Evolutionary conservation across 2,888 invertebrate species (phyloP).

Genomic region (Neocrepidodera transversa): DNA sequence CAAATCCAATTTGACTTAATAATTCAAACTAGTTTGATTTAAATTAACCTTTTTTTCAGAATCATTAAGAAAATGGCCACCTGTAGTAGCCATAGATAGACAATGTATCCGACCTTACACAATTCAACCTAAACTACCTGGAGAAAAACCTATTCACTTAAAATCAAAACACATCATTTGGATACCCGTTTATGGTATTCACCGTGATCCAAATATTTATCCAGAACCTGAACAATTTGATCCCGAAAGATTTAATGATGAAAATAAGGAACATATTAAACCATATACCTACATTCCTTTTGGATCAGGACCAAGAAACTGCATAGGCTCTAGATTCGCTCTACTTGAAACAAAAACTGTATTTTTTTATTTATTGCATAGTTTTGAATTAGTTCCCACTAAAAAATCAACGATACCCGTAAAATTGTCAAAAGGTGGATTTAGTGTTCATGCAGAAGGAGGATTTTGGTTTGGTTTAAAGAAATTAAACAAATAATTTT

Average conservation of each 20-base stretch:
- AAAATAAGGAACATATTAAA: constrained; percentile 61
- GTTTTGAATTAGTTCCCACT: constrained; percentile 40
- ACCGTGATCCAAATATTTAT: no score
- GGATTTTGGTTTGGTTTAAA: no score
- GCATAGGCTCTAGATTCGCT: constrained; percentile 42
- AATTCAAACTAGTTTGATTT: no score
- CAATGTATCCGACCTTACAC: constrained; percentile 61
- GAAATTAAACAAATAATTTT: neutral
- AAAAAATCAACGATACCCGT: constrained; percentile 37
- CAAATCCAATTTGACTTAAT: no score
- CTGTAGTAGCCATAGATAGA: constrained; percentile 55
- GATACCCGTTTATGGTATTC: constrained; percentile 49
- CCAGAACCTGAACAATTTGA: constrained; percentile 52
- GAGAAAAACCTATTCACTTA: constrained; percentile 38
- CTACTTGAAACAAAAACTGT: no score
- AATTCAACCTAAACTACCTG: constrained; percentile 37
- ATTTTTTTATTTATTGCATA: no score
- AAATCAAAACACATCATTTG: neutral
- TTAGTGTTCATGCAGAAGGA: neutral
- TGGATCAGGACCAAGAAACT: constrained; percentile 62
- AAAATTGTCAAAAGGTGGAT: neutral
- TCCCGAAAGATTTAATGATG: constrained; percentile 58
- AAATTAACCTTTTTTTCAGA: no score
- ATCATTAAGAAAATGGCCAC: constrained; percentile 48
- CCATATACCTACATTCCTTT: constrained; percentile 56